A percentile compares a stretch with the other conserved stretches of the same genome.
These are phyloP conservation scores for Schizothorax lantsangensis DNA, from an alignment of 2,797 vertebrate genomes.

Conservation along the genomic window DNA sequence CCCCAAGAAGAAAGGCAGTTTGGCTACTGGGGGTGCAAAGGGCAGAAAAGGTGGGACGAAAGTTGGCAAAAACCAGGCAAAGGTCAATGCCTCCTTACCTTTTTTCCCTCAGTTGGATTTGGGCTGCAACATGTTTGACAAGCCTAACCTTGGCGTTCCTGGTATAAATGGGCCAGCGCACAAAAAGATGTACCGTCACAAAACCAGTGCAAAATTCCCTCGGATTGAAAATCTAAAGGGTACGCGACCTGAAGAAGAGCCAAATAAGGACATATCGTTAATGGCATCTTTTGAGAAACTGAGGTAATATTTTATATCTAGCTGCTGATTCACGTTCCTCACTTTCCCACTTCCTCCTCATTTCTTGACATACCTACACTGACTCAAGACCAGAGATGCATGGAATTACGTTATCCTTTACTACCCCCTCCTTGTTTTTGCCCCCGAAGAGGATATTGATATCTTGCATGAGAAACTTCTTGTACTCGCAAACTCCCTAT, in stretches of 20 bases:
- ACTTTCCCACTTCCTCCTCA: slow-evolving; percentile 84
- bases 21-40: slow-evolving; percentile 82
- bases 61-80: slow-evolving; percentile 90
- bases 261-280: slow-evolving; percentile 95
- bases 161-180: slow-evolving; percentile 92
- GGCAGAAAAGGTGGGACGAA: slow-evolving; percentile 90
- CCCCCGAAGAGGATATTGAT: slow-evolving; percentile 82
- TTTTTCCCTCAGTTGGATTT: slow-evolving; percentile 86
- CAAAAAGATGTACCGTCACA: slow-evolving; percentile 99
- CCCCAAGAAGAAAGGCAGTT: slow-evolving; percentile 90
- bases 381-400: slow-evolving; percentile 93
- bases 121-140: slow-evolving; percentile 93
- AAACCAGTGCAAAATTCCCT: slow-evolving; percentile 97
- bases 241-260: slow-evolving; percentile 91
- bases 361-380: slow-evolving; percentile 87
- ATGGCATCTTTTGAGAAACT: slow-evolving; percentile 99
- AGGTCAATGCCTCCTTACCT: slow-evolving; percentile 85
- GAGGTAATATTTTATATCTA: slow-evolving; percentile 99
- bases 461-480: slow-evolving; percentile 94
- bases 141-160: slow-evolving; percentile 94
- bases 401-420: slow-evolving; percentile 83
- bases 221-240: slow-evolving; percentile 97
- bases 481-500: slow-evolving; percentile 97
- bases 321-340: slow-evolving; percentile 88
- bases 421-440: slow-evolving; percentile 78